phyloP scores from a whole-genome alignment of 2,797 vertebrate genomes.

The Sebastes trivittatus region DNA sequence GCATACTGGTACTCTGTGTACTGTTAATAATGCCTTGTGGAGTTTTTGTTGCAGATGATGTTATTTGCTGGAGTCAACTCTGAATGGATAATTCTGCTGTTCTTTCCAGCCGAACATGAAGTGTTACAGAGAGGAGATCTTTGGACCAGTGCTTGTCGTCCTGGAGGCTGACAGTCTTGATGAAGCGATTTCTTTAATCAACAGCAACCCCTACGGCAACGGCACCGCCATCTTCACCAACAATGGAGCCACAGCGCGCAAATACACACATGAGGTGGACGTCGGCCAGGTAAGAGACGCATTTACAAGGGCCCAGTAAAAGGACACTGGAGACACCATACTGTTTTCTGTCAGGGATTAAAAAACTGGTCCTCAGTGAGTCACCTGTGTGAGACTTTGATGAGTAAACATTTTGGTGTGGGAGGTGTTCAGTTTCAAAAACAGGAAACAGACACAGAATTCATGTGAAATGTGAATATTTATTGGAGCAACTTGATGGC shows the following conservation, averaged over 20 bases:
- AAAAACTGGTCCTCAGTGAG: not conserved
- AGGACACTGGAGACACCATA: too few species aligned
- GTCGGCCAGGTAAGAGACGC: slow-evolving; percentile 92
- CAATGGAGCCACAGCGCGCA: slow-evolving; percentile 95
- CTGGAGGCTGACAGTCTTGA: slow-evolving; percentile 91
- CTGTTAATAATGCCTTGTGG: not conserved
- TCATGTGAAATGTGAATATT: slow-evolving; percentile 14
- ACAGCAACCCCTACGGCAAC: slow-evolving; percentile 94
- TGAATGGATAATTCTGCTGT: not conserved
- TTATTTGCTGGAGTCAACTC: not conserved
- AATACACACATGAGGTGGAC: slow-evolving; percentile 94
- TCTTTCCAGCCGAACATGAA: slow-evolving; percentile 89
- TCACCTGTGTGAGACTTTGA: slow-evolving; percentile 22
- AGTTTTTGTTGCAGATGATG: not conserved
- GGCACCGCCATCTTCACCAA: slow-evolving; percentile 98
- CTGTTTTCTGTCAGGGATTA: not conserved
- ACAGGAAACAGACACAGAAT: not conserved
- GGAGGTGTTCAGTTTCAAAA: slow-evolving; percentile 6
- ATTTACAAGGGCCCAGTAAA: not conserved
- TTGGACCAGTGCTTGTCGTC: slow-evolving; percentile 94
- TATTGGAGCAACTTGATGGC: not conserved
- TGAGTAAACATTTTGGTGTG: slow-evolving; percentile 7
- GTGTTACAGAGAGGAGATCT: slow-evolving; percentile 97
- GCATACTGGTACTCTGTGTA: not conserved
- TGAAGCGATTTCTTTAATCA: slow-evolving; percentile 92